Conservation (phyloP, 1,140 invertebrate species). For the Ostrea denselamellosa region DNA sequence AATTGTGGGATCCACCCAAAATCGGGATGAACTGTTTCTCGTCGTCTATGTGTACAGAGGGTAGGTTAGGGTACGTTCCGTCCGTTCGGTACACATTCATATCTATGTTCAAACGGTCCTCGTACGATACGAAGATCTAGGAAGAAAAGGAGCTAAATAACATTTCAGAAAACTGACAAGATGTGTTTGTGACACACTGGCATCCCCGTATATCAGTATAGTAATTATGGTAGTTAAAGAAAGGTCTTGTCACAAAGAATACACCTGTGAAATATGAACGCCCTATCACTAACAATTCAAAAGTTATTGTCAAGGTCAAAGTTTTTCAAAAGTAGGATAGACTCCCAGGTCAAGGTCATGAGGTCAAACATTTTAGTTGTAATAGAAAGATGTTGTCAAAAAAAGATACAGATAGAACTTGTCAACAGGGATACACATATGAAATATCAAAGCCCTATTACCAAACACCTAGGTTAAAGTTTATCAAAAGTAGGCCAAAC, state of each 20-base stretch:
- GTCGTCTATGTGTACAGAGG: neutral
- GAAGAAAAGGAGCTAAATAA: neutral
- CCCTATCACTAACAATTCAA: no score
- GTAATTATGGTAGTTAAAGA: no score
- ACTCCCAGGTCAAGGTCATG: neutral
- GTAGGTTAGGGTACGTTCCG: neutral
- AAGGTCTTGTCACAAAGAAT: no score
- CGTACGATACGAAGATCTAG: neutral
- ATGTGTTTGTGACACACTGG: no score
- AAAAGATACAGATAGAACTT: no score
- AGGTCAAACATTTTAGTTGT: no score
- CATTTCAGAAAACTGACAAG: no score
- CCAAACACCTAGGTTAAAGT: neutral
- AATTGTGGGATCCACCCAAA: neutral
- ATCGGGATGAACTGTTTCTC: slow-evolving; percentile 2
- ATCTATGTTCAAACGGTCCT: neutral
- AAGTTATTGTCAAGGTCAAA: no score
- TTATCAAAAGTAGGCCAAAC: no score
- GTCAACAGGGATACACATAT: neutral
- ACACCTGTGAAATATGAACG: no score
- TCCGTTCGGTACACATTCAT: neutral
- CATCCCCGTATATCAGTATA: no score
- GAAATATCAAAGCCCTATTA: neutral
- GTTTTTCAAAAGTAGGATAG: neutral
- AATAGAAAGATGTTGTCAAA: no score